Base-by-base conservation (phyloP, 2,797 vertebrate species). In the Ceyx erithaca region DNA sequence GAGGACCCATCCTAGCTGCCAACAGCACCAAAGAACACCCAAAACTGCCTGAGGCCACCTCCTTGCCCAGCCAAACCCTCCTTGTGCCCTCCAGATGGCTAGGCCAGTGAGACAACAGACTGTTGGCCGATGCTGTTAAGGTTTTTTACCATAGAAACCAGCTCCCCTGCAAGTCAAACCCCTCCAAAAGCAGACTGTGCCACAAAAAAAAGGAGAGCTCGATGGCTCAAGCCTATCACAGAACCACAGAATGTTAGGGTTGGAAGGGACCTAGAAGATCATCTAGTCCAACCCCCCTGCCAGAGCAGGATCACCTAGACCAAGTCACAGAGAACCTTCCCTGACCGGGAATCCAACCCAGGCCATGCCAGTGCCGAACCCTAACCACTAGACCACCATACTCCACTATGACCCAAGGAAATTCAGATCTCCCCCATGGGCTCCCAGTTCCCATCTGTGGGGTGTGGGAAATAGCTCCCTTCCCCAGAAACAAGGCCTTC, bases 71-170 rank as follows among this genome's bases (percentile, higher is more conserved):
- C 61, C 61, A 91, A 84, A 86, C 61, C 45, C 71, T 86, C 67
- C 46, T 28, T 61, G 51, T 12, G 20, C 72, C 87, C 58, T 93
- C 84, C 92, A 93, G 93, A 94, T 89, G 86, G 93, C 43, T 1
- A 0, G 66, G 69, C 58, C 81, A 88, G 86, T 4, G 1, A 67
- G 54, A 37, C 71, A 79, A 87, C 1, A 1, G 77, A 92, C 85
- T 92, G 90, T 84, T 95, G 89, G 92, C 93, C 95, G 76, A 79
- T 61, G 64, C 46, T 73, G 69, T 67, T 79, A 89, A 90, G 72
- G 55, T 80, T 92, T 92, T 94, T 93, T 67, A 62, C 92, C 86
- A 90, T 45, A 79, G 93, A 90, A 96, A 94, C 76, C 1, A 10
- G 28, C 25, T 90, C 40, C 21, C 45, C 31, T 86, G 80, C 63